Percentiles rank a stretch among this genome's conserved stretches.
Evolutionary conservation across 2,888 invertebrate species (phyloP).

Genomic region (Agrochola litura): DNA sequence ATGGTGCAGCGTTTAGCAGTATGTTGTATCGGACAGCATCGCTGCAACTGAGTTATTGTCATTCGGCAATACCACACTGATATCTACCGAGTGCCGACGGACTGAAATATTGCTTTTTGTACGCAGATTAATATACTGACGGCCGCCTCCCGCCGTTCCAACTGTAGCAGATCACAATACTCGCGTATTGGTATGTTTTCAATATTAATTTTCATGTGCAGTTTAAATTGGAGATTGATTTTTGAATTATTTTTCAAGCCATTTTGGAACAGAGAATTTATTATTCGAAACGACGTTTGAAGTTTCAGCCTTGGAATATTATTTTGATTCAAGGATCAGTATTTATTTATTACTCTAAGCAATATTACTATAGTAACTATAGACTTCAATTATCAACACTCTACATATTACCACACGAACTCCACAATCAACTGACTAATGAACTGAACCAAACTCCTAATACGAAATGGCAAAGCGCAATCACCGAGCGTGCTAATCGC

Average conservation of each 20-base stretch:
- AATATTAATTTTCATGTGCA: constrained; percentile 25
- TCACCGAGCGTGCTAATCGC: constrained; percentile 51
- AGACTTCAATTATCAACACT: neutral
- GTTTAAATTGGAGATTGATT: constrained; percentile 1
- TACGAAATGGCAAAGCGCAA: constrained; percentile 51
- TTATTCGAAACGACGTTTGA: neutral
- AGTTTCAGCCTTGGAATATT: neutral
- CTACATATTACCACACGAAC: neutral
- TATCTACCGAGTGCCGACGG: constrained; percentile 11
- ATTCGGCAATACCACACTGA: constrained; percentile 44
- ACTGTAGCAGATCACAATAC: constrained; percentile 27
- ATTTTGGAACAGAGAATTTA: neutral
- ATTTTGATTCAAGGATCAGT: neutral
- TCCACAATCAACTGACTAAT: constrained; percentile 40
- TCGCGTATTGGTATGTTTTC: neutral
- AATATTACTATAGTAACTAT: no score
- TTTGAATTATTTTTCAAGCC: neutral
- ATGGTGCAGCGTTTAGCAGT: constrained; percentile 23
- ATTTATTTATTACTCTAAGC: neutral
- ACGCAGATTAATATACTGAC: constrained; percentile 48
- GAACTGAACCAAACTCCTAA: constrained; percentile 24
- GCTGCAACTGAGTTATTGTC: constrained; percentile 67
- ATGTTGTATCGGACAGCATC: constrained; percentile 59
- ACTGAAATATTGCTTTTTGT: constrained; percentile 61
- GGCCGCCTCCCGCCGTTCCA: neutral